These are phyloP conservation scores for Lathamus discolor DNA, from an alignment of 2,113 vertebrate species.

Conservation along the genomic window DNA sequence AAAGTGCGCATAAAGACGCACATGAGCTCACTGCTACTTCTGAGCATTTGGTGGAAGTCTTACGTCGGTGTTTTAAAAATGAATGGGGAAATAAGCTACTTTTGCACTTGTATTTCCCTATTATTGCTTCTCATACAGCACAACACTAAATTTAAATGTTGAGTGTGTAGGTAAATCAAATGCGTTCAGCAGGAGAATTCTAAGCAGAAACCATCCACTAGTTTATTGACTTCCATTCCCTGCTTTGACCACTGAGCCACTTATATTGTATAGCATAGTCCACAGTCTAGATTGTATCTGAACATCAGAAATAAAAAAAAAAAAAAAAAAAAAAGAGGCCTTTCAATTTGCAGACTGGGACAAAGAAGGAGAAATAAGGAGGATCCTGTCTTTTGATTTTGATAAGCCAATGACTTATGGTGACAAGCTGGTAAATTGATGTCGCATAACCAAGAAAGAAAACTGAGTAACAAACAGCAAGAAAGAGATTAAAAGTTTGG, in stretches of 20 bases:
- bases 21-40: background rate
- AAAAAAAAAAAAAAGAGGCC: background rate
- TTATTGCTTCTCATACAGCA: background rate
- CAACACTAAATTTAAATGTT: background rate
- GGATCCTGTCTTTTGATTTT: background rate
- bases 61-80: background rate
- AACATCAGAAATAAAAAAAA: background rate
- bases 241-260: background rate
- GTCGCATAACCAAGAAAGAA: background rate
- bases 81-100: background rate
- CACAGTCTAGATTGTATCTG: background rate
- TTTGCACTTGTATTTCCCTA: background rate
- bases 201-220: background rate
- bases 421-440: background rate
- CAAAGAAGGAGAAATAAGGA: background rate
- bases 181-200: background rate
- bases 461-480: background rate
- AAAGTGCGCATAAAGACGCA: background rate
- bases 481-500: background rate
- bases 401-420: background rate
- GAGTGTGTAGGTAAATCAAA: background rate
- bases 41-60: background rate
- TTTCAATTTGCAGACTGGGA: background rate
- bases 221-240: background rate
- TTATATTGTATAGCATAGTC: background rate